Evolutionary conservation across 2,113 vertebrate genomes (phyloP), one percentile per base, ranked within the genome.

Genomic region (Laterallus jamaicensis): DNA sequence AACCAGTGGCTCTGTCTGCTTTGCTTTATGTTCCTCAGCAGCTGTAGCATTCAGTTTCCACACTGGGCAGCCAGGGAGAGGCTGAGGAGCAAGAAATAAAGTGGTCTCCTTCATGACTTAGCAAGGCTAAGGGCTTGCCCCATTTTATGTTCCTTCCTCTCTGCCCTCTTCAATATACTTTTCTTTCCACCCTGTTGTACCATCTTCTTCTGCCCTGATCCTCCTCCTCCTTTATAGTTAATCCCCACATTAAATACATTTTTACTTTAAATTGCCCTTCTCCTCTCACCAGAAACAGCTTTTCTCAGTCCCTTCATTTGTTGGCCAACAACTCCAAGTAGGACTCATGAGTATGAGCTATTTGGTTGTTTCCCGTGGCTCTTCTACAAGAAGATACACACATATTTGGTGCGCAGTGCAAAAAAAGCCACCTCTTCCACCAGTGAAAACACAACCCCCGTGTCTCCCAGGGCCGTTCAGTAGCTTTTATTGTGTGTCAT

Each of bases 1-100:
- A 88, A 86, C 86, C 85, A 52, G 71, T 81, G 67, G 10, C 44
- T 79, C 86, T 91, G 32, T 47, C 70, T 91, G 70, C 58, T 85
- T 89, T 1, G 1, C 70, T 84, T 40, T 73, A 29, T 49, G 58
- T 68, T 97, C 64, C 70, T 91, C 9, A 0, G 63, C 67, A 76
- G 63, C 42, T 76, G 32, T 35, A 91, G 54, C 39, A 44, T 58
- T 89, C n/a, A 25, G 15, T 94, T 95, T 87, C 84, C 81, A 73
- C 0, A 0, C 13, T 2, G 2, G 29, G 28, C 35, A 79, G 58
- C 84, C 69, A 87, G 44, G 29, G 28, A 64, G 32, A 69, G 67
- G 54, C 42, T 1, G 5, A 74, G 58, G 44, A 78, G 15, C 0
- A 0, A 82, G 39, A 82, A 89, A 64, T 25, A 55, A 24, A 11